Evolutionary conservation across 2,888 invertebrate genomes (phyloP), one percentile per base, ranked within the genome.

Genomic region (Pyralis farinalis): DNA sequence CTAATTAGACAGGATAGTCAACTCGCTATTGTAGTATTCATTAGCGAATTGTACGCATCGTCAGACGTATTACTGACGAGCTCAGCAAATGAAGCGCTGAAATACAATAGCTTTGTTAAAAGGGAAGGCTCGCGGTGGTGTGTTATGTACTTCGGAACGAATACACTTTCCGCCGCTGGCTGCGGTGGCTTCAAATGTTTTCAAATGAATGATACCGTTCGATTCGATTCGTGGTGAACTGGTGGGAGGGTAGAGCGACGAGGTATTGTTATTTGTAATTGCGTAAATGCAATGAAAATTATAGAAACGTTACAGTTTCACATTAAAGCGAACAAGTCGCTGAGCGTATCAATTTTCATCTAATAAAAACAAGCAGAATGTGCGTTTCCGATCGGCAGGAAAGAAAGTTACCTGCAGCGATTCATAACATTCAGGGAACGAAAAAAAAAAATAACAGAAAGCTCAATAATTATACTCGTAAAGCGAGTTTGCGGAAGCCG

Each of bases 401-500:
- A 71, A 68, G 60, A 71, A 74, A 75, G 65, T 74, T 73, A 73
- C 62, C 49, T 46, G 55, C 58, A 62, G 61, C 70, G 76, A 75
- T 76, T 74, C 72, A 76, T 75, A 76, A 70, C 72, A 58, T 46
- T 47, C 53, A 49, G 43, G 56, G 59, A 67, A 65, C 55, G 62
- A 53, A 58, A 72, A 59, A 65, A 75, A 49, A 67, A 59, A 65
- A 75, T 47, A 67, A 72, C 12, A 66, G 53, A 70, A 79, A 79
- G 55, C 71, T 66, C 71, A 71, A 82, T 82, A 82, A 85, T 85
- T 82, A 85, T 76, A 74, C 75, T 74, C 73, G 76, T 69, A 71
- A 82, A 84, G 76, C 66, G 79, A 85, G 83, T 84, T 84, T 82
- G 81, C 78, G 83, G 79, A 85, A 86, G 77, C 87, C 83, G 73